Evolutionary conservation across 1,140 invertebrate species (phyloP), one percentile per base, ranked within the genome.

Genomic region (Achroia grisella): DNA sequence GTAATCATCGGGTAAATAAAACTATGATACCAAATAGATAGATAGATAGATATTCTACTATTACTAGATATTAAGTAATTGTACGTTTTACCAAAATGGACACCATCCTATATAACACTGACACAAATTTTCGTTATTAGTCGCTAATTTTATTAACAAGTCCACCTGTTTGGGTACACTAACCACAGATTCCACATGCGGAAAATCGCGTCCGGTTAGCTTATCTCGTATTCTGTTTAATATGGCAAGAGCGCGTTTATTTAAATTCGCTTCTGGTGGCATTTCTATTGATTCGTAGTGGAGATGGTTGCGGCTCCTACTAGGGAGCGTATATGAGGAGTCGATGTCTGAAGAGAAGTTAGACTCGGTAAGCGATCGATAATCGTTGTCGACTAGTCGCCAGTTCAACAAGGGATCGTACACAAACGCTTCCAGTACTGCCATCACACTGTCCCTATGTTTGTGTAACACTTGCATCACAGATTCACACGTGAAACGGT

Each of bases 351-450:
- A 83, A 0, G 76, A 81, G 55, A 83, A 83, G 40, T 65, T 63
- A n/a, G 80, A 76, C 17, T 71, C 77, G 0, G 73, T 69, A 32
- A 74, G 50, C 3, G 78, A 82, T 5, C 72, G 71, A 10, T 74
- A 66, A 36, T 86, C 71, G 50, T 70, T 73, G 43, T 52, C 82
- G 14, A 79, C 69, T 0, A 99, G 87, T 53, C 97, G 89, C 98
- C 98, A 99, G 86, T 99, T 99, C 0, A 99, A 89, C n/a, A 99
- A 82, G 0, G 98, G 98, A 88, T 99, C 98, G 71, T 99, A 99
- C 1, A 99, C 97, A 79, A 99, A 99, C 0, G 98, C 98, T 80
- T 99, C 98, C 3, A 99, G 87, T 0, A 99, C 98, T 2, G 98
- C 98, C 97, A 99, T 98, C 11, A 99, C 86, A 72, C 96, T 98